phyloP scores from a whole-genome alignment of 2,113 vertebrate species.

The Bettongia penicillata region DNA sequence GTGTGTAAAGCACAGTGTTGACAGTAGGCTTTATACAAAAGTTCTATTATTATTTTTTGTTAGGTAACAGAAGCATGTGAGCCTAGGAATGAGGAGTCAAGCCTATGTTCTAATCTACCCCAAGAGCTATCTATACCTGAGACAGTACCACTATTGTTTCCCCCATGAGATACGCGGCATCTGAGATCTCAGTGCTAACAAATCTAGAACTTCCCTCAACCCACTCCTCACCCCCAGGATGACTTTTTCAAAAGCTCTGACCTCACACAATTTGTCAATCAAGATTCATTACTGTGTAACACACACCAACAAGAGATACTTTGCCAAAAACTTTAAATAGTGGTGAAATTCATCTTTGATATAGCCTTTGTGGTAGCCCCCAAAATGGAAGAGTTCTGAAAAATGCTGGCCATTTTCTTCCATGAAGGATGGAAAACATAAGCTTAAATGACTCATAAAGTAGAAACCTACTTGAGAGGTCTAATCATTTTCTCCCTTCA shows the following conservation, averaged over 20 bases:
- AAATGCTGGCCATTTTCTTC: background rate
- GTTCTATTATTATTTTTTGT: background rate
- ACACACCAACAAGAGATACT: background rate
- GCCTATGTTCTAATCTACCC: background rate
- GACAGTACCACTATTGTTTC: background rate
- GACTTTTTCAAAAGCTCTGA: background rate
- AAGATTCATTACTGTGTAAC: background rate
- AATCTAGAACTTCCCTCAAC: background rate
- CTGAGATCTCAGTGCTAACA: background rate
- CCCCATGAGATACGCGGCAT: background rate
- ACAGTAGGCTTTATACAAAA: background rate
- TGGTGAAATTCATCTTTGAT: background rate
- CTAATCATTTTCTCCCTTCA: background rate
- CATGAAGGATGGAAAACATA: background rate
- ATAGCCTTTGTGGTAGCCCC: background rate
- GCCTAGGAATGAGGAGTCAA: background rate
- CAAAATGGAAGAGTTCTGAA: background rate
- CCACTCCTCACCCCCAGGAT: background rate
- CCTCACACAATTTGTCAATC: background rate
- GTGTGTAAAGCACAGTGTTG: background rate
- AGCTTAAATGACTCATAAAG: background rate
- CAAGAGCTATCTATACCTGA: background rate
- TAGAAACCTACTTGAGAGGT: background rate
- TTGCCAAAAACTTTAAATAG: background rate
- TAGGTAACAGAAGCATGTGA: background rate